Base-by-base conservation (phyloP, 1,140 invertebrate species). In the Halictus rubicundus region DNA sequence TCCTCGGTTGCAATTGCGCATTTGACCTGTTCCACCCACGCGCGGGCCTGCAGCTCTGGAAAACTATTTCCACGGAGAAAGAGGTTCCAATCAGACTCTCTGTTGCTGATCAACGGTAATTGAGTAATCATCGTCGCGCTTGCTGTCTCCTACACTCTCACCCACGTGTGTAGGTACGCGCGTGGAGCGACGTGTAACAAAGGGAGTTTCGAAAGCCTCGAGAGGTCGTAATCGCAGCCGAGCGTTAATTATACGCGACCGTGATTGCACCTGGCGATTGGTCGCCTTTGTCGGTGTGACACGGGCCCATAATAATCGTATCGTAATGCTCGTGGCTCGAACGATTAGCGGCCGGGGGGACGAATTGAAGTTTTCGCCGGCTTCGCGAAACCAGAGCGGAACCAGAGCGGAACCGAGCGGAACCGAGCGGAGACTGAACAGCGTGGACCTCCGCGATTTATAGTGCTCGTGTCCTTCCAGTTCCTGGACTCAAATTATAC, bases 401-500 rank as follows among this genome's bases (percentile, higher is more conserved):
- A 86, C 65, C 80, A 84, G 86, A 87, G 86, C 82, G 75, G 70
- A 87, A 84, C 84, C 60, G 25, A 73, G 86, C 82, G 72, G 70
- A 86, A 81, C 84, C 42, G 12, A 52, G 42, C 25, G 46, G 65
- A 84, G 39, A 52, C 14, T 14, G 37, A 79, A 32, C 32, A 80
- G 46, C 57, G 39, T 21, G 73, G 25, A 52, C 73, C 80, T 39
- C 52, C 21, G n/a, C 52, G 65, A 71, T 83, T 83, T 77, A 68
- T 71, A 60, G 66, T 83, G 66, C 74, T 12, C 16, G 32, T 69
- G 66, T 71, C 59, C 66, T 66, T 68, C 42, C 42, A 54, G 52
- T 83, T 81, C 46, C 54, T 42, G 16, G 25, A 49, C 9, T 63
- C 37, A n/a, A 12, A 46, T 37, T 52, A 69, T 32, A 66, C 27